phyloP scores from a whole-genome alignment of 2,797 vertebrate genomes.

The Myotis findleyi region DNA sequence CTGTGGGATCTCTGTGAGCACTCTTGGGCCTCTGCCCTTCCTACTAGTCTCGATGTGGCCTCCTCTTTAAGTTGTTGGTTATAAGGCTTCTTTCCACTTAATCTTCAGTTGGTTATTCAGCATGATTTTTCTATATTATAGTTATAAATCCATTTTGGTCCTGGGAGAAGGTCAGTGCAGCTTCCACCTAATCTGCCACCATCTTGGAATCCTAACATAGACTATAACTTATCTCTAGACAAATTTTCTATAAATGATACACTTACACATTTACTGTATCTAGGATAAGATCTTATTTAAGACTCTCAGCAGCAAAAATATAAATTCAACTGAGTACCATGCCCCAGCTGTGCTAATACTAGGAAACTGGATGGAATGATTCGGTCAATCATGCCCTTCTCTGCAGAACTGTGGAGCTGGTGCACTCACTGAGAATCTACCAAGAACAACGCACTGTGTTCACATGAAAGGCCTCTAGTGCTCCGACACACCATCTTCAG shows the following conservation, averaged over 20 bases:
- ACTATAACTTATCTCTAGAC: not conserved
- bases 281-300: slow-evolving; percentile 36
- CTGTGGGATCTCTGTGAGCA: not conserved
- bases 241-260: not conserved
- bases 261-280: not conserved
- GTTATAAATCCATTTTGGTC: not conserved
- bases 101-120: not conserved
- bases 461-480: not conserved
- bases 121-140: not conserved
- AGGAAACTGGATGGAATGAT: not conserved
- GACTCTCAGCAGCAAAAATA: not conserved
- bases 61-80: not conserved
- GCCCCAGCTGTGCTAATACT: not conserved
- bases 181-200: not conserved
- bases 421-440: not conserved
- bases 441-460: not conserved
- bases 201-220: not conserved
- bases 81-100: not conserved
- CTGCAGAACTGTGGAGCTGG: not conserved
- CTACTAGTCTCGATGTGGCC: not conserved
- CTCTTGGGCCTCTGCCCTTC: not conserved
- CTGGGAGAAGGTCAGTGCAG: not conserved
- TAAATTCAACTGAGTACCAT: not conserved
- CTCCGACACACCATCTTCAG: not conserved
- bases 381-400: fast-evolving